phyloP scores from a whole-genome alignment of 1,140 invertebrate genomes.

The Bathynomus jamesi region DNA sequence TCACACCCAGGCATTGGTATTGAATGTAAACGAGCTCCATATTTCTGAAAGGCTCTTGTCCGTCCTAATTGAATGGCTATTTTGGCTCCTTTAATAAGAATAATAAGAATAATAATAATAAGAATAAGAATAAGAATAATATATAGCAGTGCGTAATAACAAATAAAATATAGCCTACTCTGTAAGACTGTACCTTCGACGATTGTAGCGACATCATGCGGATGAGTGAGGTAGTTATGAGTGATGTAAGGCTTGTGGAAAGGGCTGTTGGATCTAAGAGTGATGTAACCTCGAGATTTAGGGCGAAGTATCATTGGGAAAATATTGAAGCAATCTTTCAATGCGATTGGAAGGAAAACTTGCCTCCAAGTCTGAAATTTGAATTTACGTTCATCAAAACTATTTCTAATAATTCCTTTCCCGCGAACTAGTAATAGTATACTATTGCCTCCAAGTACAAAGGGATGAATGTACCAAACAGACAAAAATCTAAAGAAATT shows the following conservation, averaged over 20 bases:
- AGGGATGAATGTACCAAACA: too few species aligned
- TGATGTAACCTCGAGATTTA: constrained; percentile 65
- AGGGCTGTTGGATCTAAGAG: constrained; percentile 70
- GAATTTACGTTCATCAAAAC: too few species aligned
- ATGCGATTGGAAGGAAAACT: constrained; percentile 53
- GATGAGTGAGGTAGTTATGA: constrained; percentile 79
- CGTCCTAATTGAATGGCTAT: constrained; percentile 69
- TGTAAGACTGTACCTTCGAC: constrained; percentile 68
- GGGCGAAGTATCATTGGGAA: constrained; percentile 72
- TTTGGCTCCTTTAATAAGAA: constrained; percentile 46
- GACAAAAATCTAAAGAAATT: too few species aligned
- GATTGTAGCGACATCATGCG: constrained; percentile 65
- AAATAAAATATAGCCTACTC: background rate
- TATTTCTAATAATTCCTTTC: too few species aligned
- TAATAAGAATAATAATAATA: too few species aligned
- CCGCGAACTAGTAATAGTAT: too few species aligned
- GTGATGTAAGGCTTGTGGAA: constrained; percentile 85
- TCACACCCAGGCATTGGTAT: constrained; percentile 47
- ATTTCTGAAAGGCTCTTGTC: constrained; percentile 67
- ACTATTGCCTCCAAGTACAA: too few species aligned
- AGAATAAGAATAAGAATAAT: too few species aligned
- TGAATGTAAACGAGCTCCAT: constrained; percentile 64
- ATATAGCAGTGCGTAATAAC: too few species aligned
- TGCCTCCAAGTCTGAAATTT: constrained; percentile 32
- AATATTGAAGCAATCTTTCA: constrained; percentile 72